Evolutionary conservation across 2,797 vertebrate genomes (phyloP).

Genomic region (Linurgus olivaceus): DNA sequence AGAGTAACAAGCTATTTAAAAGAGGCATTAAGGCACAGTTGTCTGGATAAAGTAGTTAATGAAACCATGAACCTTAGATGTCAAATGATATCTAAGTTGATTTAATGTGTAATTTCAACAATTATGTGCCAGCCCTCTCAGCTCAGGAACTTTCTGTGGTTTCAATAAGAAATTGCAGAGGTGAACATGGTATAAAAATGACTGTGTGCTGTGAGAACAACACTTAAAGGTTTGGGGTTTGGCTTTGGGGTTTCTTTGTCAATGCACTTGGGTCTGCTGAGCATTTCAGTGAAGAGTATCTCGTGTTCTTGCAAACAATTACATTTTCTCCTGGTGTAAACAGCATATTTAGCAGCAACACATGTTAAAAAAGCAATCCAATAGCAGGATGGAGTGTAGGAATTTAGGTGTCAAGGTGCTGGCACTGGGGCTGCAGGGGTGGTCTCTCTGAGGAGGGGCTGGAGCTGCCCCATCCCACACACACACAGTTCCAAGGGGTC

Average conservation of each 20-base stretch:
- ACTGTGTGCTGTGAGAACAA: neutral
- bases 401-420: neutral
- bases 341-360: neutral
- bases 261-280: neutral
- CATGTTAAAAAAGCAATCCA: neutral
- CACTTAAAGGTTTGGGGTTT: neutral
- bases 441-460: neutral
- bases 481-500: rapidly evolving
- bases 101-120: neutral
- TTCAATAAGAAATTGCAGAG: neutral
- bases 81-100: neutral
- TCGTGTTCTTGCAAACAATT: neutral
- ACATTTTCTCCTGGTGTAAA: neutral
- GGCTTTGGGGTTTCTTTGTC: neutral
- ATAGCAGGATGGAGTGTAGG: rapidly evolving
- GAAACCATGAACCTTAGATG: neutral
- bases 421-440: neutral
- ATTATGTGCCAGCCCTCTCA: neutral
- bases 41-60: neutral
- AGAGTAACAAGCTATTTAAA: neutral
- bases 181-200: neutral
- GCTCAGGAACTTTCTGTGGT: neutral
- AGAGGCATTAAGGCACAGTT: neutral
- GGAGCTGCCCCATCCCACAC: neutral
- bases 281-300: neutral